Evolutionary conservation across 2,113 vertebrate species (phyloP), one percentile per base, ranked within the genome.

Genomic region (Anthoscopus minutus): DNA sequence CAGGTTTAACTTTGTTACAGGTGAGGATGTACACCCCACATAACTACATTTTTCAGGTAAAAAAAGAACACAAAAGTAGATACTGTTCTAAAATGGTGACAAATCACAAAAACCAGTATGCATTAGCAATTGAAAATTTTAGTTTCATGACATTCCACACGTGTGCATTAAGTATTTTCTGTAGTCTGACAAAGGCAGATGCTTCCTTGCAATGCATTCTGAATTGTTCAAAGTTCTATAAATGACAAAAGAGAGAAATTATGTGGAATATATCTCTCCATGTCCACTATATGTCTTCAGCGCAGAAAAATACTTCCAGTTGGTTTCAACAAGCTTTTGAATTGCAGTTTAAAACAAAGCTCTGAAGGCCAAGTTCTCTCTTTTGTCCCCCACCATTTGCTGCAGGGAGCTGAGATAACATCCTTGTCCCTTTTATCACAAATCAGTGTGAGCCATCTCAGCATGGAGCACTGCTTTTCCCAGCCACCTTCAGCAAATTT

Each of bases 341-440:
- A 31, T 20, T 66, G 35, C 18, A 13, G 30, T 81, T 70, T 38
- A 25, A 56, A 89, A 35, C 50, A 40, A 24, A 73, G 35, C 40
- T 8, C 44, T 23, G 35, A 42, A 42, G 51, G 56, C 33, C 13
- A 33, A 28, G 22, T 28, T 44, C 25, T 58, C n/a, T 25, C 23
- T 27, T 31, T 24, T 33, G 4, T 0, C 20, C 24, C 0, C 1
- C 8, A 2, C 15, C 38, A 28, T 60, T 44, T 62, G 84, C 30
- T 0, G 1, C 38, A 15, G 37, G 11, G 30, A 48, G 5, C 57
- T 1, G 13, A 15, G 62, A 0, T 7, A 15, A 0, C 9, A 21
- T 53, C 77, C 33, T 35, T 18, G 20, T 57, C 30, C 22, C 20
- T 12, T 35, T 25, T 18, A 31, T 74, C 5, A 9, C 33, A 48